Percentiles rank a stretch among this genome's conserved stretches.
These are phyloP conservation scores for Eupithecia vulgata DNA, from an alignment of 2,888 invertebrate species.

Conservation along the genomic window DNA sequence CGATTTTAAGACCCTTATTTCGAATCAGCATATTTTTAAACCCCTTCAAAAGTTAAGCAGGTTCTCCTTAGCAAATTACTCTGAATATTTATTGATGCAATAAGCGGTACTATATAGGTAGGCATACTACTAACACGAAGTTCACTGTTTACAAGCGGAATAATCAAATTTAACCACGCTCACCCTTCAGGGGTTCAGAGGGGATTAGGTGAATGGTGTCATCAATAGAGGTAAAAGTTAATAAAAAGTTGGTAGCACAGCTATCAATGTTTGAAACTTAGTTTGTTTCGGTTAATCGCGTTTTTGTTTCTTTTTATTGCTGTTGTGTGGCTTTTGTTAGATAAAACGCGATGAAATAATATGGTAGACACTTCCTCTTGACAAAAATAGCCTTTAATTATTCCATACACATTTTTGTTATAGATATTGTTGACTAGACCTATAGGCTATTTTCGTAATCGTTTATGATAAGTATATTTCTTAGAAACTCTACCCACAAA, in stretches of 20 bases:
- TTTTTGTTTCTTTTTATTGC: background rate
- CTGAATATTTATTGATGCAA: background rate
- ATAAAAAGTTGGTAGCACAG: background rate
- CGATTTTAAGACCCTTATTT: background rate
- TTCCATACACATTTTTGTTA: background rate
- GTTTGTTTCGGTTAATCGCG: conserved; percentile 12
- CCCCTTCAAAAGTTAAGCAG: background rate
- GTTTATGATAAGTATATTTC: background rate
- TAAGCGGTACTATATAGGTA: background rate
- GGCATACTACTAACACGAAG: conserved; percentile 34
- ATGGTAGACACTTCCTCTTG: background rate
- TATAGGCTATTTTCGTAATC: background rate
- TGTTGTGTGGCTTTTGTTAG: background rate
- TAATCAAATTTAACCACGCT: conserved; percentile 59
- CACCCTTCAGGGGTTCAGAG: conserved; percentile 36
- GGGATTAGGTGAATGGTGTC: conserved; percentile 37
- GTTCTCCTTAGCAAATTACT: background rate
- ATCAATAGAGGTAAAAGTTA: conserved; percentile 25
- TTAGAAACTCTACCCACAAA: background rate
- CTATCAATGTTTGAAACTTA: conserved; percentile 6
- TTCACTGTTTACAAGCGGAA: conserved; percentile 51
- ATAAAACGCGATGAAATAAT: background rate
- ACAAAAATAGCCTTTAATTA: background rate
- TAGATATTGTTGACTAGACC: background rate
- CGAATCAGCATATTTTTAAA: background rate